Conservation (phyloP, 2,888 invertebrate genomes). For the Andrena fulva region DNA sequence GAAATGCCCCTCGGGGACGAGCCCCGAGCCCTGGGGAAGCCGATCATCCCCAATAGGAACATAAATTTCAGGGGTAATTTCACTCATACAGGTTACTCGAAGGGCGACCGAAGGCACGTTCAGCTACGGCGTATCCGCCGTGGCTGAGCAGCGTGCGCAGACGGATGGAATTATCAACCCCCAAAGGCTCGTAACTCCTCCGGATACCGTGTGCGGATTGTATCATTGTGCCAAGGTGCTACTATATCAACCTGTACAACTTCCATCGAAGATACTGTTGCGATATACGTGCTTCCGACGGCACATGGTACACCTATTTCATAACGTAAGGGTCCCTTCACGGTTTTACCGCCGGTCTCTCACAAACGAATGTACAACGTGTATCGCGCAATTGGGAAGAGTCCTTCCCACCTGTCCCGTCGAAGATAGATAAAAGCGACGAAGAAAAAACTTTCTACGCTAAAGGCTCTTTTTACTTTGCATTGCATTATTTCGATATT, state of each 20-base stretch:
- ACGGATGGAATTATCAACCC: conserved; percentile 79
- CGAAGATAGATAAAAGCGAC: too few species aligned
- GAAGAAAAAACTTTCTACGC: too few species aligned
- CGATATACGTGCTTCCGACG: conserved; percentile 11
- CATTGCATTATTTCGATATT: too few species aligned
- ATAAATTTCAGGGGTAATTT: conserved; percentile 73
- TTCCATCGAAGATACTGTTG: conserved; percentile 18
- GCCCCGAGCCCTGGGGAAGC: conserved; percentile 46
- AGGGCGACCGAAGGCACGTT: conserved; percentile 43
- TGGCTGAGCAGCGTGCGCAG: conserved; percentile 67
- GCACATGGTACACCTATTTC: background rate
- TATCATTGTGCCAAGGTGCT: conserved; percentile 48
- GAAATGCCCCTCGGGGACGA: conserved; percentile 33
- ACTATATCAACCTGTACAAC: conserved; percentile 46
- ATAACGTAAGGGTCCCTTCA: background rate
- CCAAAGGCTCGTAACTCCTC: conserved; percentile 79
- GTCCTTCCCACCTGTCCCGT: too few species aligned
- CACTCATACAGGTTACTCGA: conserved; percentile 63
- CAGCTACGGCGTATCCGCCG: conserved; percentile 62
- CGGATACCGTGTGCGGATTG: conserved; percentile 57
- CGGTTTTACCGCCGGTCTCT: too few species aligned
- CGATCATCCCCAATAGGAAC: conserved; percentile 72
- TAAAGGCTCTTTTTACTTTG: too few species aligned
- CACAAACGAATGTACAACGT: background rate
- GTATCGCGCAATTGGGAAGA: background rate